Percentiles rank a stretch among this genome's conserved stretches.
Evolutionary conservation across 2,888 invertebrate species (phyloP).

Genomic region (Fissipunctia ypsillon): DNA sequence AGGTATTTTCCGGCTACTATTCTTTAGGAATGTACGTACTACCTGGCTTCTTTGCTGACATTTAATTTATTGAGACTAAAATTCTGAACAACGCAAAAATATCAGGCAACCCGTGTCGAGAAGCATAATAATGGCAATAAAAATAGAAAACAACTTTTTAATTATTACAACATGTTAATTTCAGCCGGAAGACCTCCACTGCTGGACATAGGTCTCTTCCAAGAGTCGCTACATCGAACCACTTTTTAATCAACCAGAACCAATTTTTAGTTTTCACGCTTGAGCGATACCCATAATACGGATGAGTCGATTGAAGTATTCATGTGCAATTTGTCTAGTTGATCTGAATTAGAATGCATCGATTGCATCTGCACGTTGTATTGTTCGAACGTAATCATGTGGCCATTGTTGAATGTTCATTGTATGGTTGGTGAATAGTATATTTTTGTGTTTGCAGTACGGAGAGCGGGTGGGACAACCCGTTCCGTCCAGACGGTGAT

Average conservation of each 20-base stretch:
- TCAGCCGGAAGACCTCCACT: too few relatives aligned
- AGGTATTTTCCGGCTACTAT: slow-evolving; percentile 34
- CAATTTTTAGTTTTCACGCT: slow-evolving; percentile 37
- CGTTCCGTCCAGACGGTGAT: slow-evolving; percentile 99
- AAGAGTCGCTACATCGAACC: background rate
- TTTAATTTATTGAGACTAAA: slow-evolving; percentile 7
- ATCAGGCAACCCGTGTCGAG: background rate
- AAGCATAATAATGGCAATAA: background rate
- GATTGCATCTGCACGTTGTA: slow-evolving; percentile 45
- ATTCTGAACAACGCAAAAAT: background rate
- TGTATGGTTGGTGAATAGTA: slow-evolving; percentile 39
- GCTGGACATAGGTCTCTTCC: too few relatives aligned
- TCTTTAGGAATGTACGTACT: slow-evolving; percentile 8
- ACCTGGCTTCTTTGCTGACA: slow-evolving; percentile 6
- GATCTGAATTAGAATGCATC: slow-evolving; percentile 45
- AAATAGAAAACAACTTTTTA: slow-evolving; percentile 9
- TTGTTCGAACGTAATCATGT: slow-evolving; percentile 60
- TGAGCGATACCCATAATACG: slow-evolving; percentile 18
- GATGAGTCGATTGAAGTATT: slow-evolving; percentile 43
- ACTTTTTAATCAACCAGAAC: slow-evolving; percentile 20
- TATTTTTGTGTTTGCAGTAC: slow-evolving; percentile 91
- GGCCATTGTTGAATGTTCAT: slow-evolving; percentile 34
- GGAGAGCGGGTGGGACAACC: slow-evolving; percentile 99
- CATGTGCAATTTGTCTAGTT: slow-evolving; percentile 56
- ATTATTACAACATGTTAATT: background rate